Base-by-base conservation (phyloP, 2,888 invertebrate genomes). In the Drosophila meridionalis region DNA sequence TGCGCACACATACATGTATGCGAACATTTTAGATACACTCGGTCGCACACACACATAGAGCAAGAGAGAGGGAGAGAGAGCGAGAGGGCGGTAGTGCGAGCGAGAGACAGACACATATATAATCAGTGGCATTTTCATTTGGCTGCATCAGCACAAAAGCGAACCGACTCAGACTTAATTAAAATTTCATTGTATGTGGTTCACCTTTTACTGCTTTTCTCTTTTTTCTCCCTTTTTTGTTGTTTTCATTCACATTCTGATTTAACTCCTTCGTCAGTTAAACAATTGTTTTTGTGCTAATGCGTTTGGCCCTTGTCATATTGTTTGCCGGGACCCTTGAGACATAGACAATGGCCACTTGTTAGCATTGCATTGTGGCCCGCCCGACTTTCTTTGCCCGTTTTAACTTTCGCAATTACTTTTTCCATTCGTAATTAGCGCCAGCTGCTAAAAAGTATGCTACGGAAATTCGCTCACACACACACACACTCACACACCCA, bases 61-160 rank as follows among this genome's bases (percentile, higher is more conserved):
- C 2, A n/a, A 2, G 34, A 11, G 20, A 7, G 32, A 11, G 9
- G 20, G n/a, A 9, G 26, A 3, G 12, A 7, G 36, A n/a, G 53
- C 2, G 36, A 1, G 20, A 14, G 12, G 7, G 9, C 20, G 20
- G 0, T 5, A 20, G 34, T 0, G 32, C 6, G 12, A 1, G 9
- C n/a, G 3, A 5, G 40, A 42, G 11, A 32, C 7, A 43, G 32
- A 45, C 45, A 61, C 59, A 69, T 61, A 83, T 70, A 85, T 88
- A 85, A 85, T 85, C 84, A 89, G 89, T 81, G 73, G 89, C 87
- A 81, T 85, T 87, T 84, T 87, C 89, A 78, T 89, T 87, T 72
- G 82, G 85, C 82, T 86, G 89, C 87, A 78, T 86, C 86, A 80
- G 80, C 78, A 86, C 85, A 86, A 89, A 84, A 78, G 83, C 63